Conservation (phyloP, 1,140 invertebrate species). For the Oedothorax gibbosus region DNA sequence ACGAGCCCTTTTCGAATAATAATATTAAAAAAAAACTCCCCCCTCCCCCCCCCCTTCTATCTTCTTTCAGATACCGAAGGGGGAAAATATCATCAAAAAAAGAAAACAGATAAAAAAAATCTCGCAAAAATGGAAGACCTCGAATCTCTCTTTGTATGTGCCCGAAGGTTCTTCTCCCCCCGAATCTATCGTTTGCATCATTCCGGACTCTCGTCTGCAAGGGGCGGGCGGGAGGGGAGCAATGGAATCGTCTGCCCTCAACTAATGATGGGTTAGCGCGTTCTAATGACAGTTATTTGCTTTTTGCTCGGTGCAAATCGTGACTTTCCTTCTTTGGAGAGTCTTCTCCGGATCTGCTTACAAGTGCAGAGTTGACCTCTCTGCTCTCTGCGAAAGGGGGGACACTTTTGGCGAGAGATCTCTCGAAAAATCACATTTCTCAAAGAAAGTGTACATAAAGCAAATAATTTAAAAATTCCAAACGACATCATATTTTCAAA, state of each 20-base stretch:
- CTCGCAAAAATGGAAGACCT: slow-evolving; percentile 14
- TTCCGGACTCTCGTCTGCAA: slow-evolving; percentile 41
- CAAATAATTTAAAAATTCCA: no score
- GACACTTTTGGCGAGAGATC: no score
- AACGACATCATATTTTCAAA: no score
- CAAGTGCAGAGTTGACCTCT: slow-evolving; percentile 50
- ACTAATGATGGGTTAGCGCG: slow-evolving; percentile 53
- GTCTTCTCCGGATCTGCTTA: slow-evolving; percentile 38
- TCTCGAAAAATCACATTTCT: no score
- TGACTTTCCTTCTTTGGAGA: slow-evolving; percentile 39
- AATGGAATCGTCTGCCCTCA: slow-evolving; percentile 21
- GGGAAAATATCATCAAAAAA: slow-evolving; percentile 29
- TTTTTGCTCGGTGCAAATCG: slow-evolving; percentile 39
- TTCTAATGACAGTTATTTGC: slow-evolving; percentile 59
- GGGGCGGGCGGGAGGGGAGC: not conserved
- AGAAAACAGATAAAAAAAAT: slow-evolving; percentile 8
- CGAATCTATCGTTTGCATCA: slow-evolving; percentile 47
- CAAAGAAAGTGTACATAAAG: no score
- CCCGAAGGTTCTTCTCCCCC: slow-evolving; percentile 9
- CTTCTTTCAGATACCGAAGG: slow-evolving; percentile 5
- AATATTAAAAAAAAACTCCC: not conserved
- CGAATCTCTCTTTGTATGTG: slow-evolving; percentile 13
- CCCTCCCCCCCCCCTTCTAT: no score
- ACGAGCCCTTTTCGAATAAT: slow-evolving; percentile 17
- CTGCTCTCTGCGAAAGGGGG: not conserved